Percentiles rank a stretch among this genome's conserved stretches.
Conservation (phyloP, 1,140 invertebrate species). For the Aplysia californica region DNA sequence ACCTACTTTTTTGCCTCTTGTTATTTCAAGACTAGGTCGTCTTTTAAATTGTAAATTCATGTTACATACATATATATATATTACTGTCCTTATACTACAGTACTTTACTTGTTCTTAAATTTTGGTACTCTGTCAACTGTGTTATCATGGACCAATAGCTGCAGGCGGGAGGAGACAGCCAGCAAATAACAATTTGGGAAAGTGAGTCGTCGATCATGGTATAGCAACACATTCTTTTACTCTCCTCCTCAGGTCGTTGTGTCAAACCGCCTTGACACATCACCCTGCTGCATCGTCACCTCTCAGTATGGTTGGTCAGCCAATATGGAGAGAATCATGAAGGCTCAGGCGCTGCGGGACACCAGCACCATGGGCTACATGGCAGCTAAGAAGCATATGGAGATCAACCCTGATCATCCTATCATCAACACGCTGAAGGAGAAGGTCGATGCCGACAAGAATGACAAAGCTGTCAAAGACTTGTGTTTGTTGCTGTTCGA, state of each 20-base stretch:
- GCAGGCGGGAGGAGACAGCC: too few species aligned
- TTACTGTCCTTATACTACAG: too few species aligned
- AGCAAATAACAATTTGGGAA: too few species aligned
- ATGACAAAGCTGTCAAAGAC: conserved; percentile 89
- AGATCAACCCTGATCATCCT: conserved; percentile 98
- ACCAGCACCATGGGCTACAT: conserved; percentile 98
- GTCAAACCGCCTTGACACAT: conserved; percentile 95
- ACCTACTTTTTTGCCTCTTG: too few species aligned
- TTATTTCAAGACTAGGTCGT: too few species aligned
- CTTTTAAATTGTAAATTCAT: too few species aligned
- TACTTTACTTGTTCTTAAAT: too few species aligned
- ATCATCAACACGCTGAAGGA: conserved; percentile 91
- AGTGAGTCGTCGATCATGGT: too few species aligned
- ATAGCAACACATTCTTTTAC: neutral
- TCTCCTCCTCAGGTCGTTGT: conserved; percentile 79
- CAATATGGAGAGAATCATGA: conserved; percentile 99
- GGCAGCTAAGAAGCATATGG: conserved; percentile 96
- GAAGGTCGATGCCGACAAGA: conserved; percentile 94
- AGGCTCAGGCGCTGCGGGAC: conserved; percentile 94
- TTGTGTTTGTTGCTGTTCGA: conserved; percentile 66
- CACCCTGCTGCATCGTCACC: conserved; percentile 93
- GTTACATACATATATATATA: too few species aligned
- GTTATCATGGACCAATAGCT: too few species aligned
- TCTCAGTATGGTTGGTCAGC: conserved; percentile 91
- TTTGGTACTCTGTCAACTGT: too few species aligned